Conservation (phyloP, 2,113 vertebrate species). For the Lycaon pictus region DNA sequence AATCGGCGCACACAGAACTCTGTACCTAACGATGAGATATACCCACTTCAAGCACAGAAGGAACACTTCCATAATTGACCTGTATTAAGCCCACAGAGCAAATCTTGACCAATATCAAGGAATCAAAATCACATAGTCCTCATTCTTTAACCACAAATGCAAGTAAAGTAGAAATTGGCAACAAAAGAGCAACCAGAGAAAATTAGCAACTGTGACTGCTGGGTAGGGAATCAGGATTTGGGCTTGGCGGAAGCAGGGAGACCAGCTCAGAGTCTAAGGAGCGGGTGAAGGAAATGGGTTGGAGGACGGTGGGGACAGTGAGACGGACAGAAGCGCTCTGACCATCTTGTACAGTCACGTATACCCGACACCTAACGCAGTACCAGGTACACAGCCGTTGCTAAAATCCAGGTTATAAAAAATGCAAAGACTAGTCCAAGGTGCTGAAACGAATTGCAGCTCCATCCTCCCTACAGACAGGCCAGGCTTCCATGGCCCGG, state of each 20-base stretch:
- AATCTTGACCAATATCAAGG: not conserved
- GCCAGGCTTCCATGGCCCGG: not conserved
- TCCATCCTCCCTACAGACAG: fast-evolving
- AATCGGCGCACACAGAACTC: not conserved
- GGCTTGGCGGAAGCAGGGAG: not conserved
- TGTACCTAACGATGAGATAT: not conserved
- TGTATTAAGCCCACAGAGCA: not conserved
- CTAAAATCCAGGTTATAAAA: not conserved
- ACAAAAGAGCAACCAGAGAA: not conserved
- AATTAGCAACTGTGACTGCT: not conserved
- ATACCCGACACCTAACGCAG: not conserved
- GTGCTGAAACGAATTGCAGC: not conserved
- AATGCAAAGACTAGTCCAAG: not conserved
- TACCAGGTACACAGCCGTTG: not conserved
- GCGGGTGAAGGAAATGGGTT: not conserved
- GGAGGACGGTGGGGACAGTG: not conserved
- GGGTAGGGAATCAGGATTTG: not conserved
- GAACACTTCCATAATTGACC: not conserved
- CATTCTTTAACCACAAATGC: not conserved
- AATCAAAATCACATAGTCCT: not conserved
- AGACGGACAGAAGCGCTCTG: not conserved
- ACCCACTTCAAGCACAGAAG: not conserved
- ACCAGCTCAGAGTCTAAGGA: not conserved
- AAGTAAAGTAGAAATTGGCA: not conserved
- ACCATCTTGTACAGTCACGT: not conserved